A percentile compares a stretch with the other conserved stretches of the same genome.
Evolutionary conservation across 2,888 invertebrate genomes (phyloP).

Genomic region (Chloroclysta siterata): DNA sequence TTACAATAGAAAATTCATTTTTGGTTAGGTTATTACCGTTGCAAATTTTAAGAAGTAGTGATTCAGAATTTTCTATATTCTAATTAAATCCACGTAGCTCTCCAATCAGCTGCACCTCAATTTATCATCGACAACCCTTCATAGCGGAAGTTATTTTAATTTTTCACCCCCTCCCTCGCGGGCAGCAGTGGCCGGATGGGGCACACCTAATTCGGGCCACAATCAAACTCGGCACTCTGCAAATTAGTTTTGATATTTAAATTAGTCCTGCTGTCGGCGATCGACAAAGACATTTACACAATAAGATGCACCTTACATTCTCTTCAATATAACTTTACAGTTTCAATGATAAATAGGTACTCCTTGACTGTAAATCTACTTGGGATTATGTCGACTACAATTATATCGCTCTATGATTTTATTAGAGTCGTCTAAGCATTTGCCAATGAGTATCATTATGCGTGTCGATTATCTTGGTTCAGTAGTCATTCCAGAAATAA

Average conservation of each 20-base stretch:
- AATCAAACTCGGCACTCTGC: constrained; percentile 74
- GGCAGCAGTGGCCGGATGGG: constrained; percentile 38
- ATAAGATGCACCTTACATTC: neutral
- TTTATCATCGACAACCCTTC: constrained; percentile 53
- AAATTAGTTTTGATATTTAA: constrained; percentile 84
- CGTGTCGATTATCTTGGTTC: no score
- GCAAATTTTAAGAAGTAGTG: no score
- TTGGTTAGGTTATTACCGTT: no score
- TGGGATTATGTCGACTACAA: neutral
- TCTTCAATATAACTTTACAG: neutral
- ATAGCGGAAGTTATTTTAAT: constrained; percentile 48
- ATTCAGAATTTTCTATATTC: neutral
- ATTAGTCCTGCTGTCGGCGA: constrained; percentile 68
- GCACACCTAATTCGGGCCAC: constrained; percentile 66
- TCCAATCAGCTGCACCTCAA: constrained; percentile 24
- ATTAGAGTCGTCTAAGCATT: no score
- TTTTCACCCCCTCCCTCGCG: constrained; percentile 42
- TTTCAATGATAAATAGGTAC: neutral
- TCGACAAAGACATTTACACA: constrained; percentile 49
- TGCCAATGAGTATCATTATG: no score
- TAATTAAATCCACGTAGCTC: neutral
- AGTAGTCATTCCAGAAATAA: no score
- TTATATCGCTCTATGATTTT: no score
- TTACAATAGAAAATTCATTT: no score
- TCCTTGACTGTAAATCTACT: no score